Evolutionary conservation across 92 coral and sea anemone species (phyloP), one percentile per base, ranked within the genome.

Genomic region (Desmophyllum pertusum): DNA sequence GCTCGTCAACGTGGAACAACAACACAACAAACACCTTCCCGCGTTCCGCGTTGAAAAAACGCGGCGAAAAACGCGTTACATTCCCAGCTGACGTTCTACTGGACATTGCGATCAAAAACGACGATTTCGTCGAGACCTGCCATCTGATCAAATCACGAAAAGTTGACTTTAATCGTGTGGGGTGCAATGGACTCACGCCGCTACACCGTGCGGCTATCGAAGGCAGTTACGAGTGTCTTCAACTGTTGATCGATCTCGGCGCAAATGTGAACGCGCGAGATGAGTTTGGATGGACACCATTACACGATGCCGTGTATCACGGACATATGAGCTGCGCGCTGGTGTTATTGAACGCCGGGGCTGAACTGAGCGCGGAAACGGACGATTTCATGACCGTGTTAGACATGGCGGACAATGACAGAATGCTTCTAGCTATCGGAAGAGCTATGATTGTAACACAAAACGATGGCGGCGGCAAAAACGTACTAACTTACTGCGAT

Each of bases 291-390:
- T 94, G 98, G 91, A 89, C 95, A 0, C 97, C 99, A 0, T 43
- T 97, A 21, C 99, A 94, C 65, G 95, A 95, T 76, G 98, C 99
- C 0, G 99, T 94, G 25, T 93, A 89, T 55, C 95, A 93, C 57
- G 98, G 92, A 14, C 92, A 94, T 66, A 70, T 91, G 39, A 88
- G 76, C 23, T 97, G 99, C 67, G 97, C 93, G 0, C 43, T 88
- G 41, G 94, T 91, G 33, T 77, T 97, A 36, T 87, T 97, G 21
- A 89, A 88, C 45, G 94, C 97, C 15, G 98, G 99, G 31, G 97
- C 99, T 13, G 88, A 94, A 18, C 67, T 94, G 7, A 35, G 79
- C 37, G 86, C 93, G 0, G 84, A 86, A 75, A 92, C 97, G 18
- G 78, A 81, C 66, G 89, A 84, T 18, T 89, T 91, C 85, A 79